A percentile compares a stretch with the other conserved stretches of the same genome.
Conservation (phyloP, 2,797 vertebrate species). For the Nannoperca obscura region DNA sequence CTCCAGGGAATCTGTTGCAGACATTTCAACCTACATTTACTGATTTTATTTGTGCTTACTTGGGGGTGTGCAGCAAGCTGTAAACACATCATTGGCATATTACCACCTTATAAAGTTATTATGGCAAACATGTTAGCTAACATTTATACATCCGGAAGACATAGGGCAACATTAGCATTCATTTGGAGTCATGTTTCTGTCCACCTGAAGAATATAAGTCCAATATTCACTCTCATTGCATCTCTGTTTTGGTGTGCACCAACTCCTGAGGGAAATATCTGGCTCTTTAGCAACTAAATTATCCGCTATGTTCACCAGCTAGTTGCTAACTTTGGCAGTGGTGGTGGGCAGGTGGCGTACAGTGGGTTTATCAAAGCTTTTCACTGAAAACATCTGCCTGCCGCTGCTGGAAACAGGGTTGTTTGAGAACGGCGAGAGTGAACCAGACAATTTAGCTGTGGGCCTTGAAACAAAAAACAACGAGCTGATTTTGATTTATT, state of each 20-base stretch:
- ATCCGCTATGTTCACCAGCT: background rate
- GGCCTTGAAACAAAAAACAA: background rate
- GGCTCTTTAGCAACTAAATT: background rate
- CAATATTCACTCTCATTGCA: background rate
- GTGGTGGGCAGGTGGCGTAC: background rate
- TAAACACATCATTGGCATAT: too few species aligned
- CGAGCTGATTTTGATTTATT: background rate
- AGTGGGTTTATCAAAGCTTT: background rate
- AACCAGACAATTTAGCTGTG: background rate
- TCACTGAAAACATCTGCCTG: background rate
- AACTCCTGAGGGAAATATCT: background rate
- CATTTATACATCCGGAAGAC: background rate
- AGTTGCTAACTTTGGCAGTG: background rate
- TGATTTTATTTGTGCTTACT: background rate
- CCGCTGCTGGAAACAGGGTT: background rate
- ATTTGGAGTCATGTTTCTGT: background rate
- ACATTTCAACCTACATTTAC: background rate
- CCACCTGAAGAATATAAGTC: background rate
- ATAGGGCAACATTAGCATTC: background rate
- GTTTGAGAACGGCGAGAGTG: background rate
- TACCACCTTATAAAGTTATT: too few species aligned
- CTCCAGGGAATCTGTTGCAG: background rate
- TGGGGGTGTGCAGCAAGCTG: background rate
- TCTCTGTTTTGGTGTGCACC: background rate
- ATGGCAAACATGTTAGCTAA: background rate